Base-by-base conservation (phyloP, 2,888 invertebrate species). In the Caradrina kadenii region DNA sequence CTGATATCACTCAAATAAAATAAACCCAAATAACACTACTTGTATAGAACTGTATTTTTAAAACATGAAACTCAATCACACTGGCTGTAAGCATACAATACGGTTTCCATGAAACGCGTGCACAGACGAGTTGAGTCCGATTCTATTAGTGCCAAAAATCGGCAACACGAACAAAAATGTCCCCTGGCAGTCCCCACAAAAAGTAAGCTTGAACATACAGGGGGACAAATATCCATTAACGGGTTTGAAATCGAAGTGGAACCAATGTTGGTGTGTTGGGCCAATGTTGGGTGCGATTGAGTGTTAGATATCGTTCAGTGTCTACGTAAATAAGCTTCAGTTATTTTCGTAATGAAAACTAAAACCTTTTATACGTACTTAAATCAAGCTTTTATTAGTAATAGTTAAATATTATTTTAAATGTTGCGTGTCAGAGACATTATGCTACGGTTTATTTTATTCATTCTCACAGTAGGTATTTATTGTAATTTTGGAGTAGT, bases 101-200 rank as follows among this genome's bases (percentile, higher is more conserved):
- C 69, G 75, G 76, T 82, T 75, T 73, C 84, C 83, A 82, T 85
- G 85, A 85, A 82, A 79, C 75, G 49, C 63, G 55, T 22, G 58
- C 63, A 64, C 70, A 71, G 72, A 65, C 72, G 69, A 62, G 53
- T 58, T 65, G 68, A 67, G 76, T 76, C 81, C 73, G 82, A 87
- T 87, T 86, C 87, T 88, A 90, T 90, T 90, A 91, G 88, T 83
- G 81, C 83, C 82, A 82, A 88, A 90, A 89, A 89, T 89, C 86
- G 86, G 79, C 86, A 89, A 87, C 60, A 86, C 86, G 86, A 89
- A 87, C 85, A 91, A 91, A 89, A 86, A 73, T 81, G 66, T 79
- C 69, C 81, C 81, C 76, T 50, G 21, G 69, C 63, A 58, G 65
- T 54, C 66, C 62, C 68, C 64, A 69, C 79, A 87, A 88, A 88